Conservation (phyloP, 1,140 invertebrate genomes). For the Rhyzopertha dominica region DNA sequence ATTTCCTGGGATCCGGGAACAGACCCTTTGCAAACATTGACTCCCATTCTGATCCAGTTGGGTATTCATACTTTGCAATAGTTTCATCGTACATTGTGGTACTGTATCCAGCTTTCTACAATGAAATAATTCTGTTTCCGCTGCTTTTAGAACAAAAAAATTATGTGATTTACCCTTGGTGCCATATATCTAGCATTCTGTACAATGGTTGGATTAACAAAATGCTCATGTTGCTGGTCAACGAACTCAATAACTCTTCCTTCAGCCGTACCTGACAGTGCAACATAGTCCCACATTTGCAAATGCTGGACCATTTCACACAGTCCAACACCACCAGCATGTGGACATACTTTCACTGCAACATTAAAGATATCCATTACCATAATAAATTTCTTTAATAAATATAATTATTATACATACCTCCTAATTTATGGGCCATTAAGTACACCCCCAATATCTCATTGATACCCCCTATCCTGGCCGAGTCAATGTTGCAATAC, state of each 20-base stretch:
- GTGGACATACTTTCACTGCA: constrained; percentile 85
- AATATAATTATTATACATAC: constrained; percentile 46
- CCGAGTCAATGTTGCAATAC: constrained; percentile 88
- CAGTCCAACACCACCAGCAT: constrained; percentile 87
- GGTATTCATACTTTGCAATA: constrained; percentile 66
- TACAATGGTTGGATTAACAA: constrained; percentile 67
- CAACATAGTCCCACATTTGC: constrained; percentile 82
- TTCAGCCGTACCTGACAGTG: constrained; percentile 63
- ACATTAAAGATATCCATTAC: constrained; percentile 22
- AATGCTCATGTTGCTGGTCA: constrained; percentile 83
- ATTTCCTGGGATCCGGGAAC: constrained; percentile 38
- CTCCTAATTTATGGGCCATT: constrained; percentile 73
- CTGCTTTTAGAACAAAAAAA: neutral
- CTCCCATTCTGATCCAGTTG: constrained; percentile 70
- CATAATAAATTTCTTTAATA: constrained; percentile 9
- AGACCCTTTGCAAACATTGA: constrained; percentile 51
- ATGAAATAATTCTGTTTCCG: constrained; percentile 1
- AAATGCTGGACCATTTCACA: constrained; percentile 93
- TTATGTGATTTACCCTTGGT: constrained; percentile 58
- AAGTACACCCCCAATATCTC: constrained; percentile 84
- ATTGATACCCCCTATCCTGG: constrained; percentile 81
- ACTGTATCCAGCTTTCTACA: constrained; percentile 69
- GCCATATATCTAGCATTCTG: constrained; percentile 64
- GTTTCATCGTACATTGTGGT: constrained; percentile 67
- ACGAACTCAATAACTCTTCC: constrained; percentile 79